Evolutionary conservation across 2,797 vertebrate genomes (phyloP).

Genomic region (Lepus oiostolus): DNA sequence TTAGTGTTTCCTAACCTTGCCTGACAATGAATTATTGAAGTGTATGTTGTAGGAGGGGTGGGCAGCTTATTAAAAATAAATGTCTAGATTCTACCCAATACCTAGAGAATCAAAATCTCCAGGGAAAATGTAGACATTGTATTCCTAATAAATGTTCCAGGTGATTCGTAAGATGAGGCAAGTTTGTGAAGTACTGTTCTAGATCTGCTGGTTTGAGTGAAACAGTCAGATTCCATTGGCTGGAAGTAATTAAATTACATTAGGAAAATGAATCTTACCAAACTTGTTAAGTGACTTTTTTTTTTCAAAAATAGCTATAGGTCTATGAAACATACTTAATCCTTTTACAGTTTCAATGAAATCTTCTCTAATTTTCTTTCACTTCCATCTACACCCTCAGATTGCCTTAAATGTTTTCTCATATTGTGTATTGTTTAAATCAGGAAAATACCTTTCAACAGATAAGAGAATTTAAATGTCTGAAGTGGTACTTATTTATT

Average conservation of each 20-base stretch:
- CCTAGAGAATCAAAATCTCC: not conserved
- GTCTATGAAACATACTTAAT: not conserved
- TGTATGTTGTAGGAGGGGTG: not conserved
- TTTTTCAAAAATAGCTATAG: not conserved
- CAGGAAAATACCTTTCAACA: not conserved
- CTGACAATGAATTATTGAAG: conserved; percentile 6
- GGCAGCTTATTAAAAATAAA: not conserved
- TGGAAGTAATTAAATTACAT: not conserved
- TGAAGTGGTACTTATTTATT: not conserved
- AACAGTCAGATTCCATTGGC: not conserved
- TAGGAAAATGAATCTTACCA: conserved; percentile 1
- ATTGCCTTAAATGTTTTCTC: not conserved
- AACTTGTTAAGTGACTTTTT: not conserved
- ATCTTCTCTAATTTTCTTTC: not conserved
- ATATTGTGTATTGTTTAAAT: not conserved
- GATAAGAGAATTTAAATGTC: not conserved
- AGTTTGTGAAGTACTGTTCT: not conserved
- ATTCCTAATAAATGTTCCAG: not conserved
- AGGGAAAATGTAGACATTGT: not conserved
- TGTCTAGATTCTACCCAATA: not conserved
- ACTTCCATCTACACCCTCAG: not conserved
- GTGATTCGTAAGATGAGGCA: not conserved
- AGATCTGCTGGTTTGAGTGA: not conserved
- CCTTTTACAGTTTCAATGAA: conserved; percentile 2
- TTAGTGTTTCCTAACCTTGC: not conserved